Base-by-base conservation (phyloP, 2,888 invertebrate genomes). In the Sialis fuliginosa region DNA sequence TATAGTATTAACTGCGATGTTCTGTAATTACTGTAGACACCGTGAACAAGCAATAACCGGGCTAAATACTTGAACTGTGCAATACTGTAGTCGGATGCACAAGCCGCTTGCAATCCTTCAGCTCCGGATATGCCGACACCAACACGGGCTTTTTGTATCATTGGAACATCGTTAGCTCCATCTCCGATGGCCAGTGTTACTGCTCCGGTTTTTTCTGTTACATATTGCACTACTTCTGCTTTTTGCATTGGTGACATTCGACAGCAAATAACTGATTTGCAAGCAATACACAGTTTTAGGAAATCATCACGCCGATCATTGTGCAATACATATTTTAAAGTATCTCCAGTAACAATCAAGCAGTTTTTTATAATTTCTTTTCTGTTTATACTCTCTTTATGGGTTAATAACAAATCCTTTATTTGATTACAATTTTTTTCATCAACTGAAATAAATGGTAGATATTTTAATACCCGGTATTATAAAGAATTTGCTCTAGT, bases 211-310 rank as follows among this genome's bases (percentile, higher is more conserved):
- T 84, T 79, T 43, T 73, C 65, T 1, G 88, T 83, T 31, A 89
- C 81, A 63, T 86, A 71, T 56, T 88, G 88, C 9, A 90, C 89
- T 48, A 81, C 88, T 73, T 91, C 90, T 0, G 91, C 90, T 66
- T 98, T 98, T 70, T 99, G 97, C 67, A 96, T 85, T 2, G 98
- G 98, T n/a, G 97, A 96, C n/a, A 97, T 97, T 48, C 92, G 72
- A 62, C 98, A 98, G 65, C 97, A 98, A 46, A 98, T 84, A 31
- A 98, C 97, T 6, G 91, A 90, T 60, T 88, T 87, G 65, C 97
- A 97, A 10, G 87, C 83, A 47, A 91, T 70, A 61, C 96, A 95
- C 12, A 98, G 73, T 58, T 91, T 88, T 46, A 97, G 71, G 69
- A 99, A 98, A 64, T 96, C 93, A 57, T 81, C 79, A 55, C 90